A percentile compares a stretch with the other conserved stretches of the same genome.
These are phyloP conservation scores for Leptinotarsa lineolata DNA, from an alignment of 1,140 invertebrate genomes.

Conservation along the genomic window DNA sequence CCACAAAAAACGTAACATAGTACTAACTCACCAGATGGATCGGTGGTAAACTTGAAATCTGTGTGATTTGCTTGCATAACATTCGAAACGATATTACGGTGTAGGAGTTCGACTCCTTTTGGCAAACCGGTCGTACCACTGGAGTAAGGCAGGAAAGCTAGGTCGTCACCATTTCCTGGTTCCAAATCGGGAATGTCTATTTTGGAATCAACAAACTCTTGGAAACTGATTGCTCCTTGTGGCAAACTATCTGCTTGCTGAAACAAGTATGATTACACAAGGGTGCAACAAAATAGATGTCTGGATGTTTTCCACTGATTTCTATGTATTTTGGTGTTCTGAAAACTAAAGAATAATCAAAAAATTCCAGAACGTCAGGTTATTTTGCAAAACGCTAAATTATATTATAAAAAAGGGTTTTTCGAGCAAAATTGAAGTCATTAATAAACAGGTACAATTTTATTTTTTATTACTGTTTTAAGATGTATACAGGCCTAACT, in stretches of 20 bases:
- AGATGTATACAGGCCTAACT: too few relatives aligned
- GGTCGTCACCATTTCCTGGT: slow-evolving; percentile 19
- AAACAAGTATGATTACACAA: neutral
- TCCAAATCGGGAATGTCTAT: slow-evolving; percentile 29
- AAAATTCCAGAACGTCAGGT: too few relatives aligned
- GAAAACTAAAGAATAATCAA: too few relatives aligned
- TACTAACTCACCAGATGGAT: neutral
- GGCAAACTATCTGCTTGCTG: slow-evolving; percentile 19
- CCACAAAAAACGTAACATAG: too few relatives aligned
- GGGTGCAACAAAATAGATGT: too few relatives aligned
- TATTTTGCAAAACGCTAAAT: too few relatives aligned
- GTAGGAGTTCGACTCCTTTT: slow-evolving; percentile 83
- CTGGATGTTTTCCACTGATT: too few relatives aligned
- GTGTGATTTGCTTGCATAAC: slow-evolving; percentile 43
- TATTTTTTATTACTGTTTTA: too few relatives aligned
- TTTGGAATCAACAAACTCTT: slow-evolving; percentile 31
- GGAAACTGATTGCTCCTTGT: slow-evolving; percentile 33
- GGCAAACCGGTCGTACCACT: slow-evolving; percentile 87
- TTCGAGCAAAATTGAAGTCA: too few relatives aligned
- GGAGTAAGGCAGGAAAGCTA: slow-evolving; percentile 39
- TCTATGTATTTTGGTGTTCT: too few relatives aligned
- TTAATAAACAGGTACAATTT: too few relatives aligned
- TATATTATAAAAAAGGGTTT: too few relatives aligned
- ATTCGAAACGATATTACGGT: slow-evolving; percentile 66
- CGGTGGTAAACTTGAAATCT: slow-evolving; percentile 9